A percentile compares a stretch with the other conserved stretches of the same genome.
Conservation (phyloP, 2,888 invertebrate genomes). For the Gryllus longicercus region DNA sequence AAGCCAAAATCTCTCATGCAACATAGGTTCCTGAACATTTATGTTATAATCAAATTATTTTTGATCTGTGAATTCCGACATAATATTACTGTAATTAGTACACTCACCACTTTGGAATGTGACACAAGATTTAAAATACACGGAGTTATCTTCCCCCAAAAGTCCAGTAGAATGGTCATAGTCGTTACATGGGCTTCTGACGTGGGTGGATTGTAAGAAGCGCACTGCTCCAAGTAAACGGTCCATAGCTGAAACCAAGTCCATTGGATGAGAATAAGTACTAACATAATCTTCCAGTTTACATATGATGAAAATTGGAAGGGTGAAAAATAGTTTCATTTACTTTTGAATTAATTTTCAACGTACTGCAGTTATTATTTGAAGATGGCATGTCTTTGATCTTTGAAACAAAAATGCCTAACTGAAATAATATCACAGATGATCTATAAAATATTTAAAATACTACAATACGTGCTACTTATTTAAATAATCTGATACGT, state of each 20-base stretch:
- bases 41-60: too few relatives aligned
- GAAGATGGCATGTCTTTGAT: too few relatives aligned
- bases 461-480: too few relatives aligned
- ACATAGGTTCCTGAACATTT: too few relatives aligned
- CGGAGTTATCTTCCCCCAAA: conserved; percentile 98
- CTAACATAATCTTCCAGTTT: too few relatives aligned
- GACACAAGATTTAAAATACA: conserved; percentile 88
- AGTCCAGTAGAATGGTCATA: conserved; percentile 85
- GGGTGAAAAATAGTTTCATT: background rate
- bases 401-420: too few relatives aligned
- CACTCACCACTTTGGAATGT: conserved; percentile 81
- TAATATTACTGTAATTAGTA: background rate
- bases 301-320: conserved; percentile 19
- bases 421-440: too few relatives aligned
- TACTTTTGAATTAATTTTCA: background rate
- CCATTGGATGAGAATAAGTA: background rate
- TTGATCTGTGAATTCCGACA: too few relatives aligned
- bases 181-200: conserved; percentile 70
- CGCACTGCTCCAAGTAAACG: conserved; percentile 89
- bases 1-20: too few relatives aligned
- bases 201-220: conserved; percentile 62
- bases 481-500: too few relatives aligned
- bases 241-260: conserved; percentile 76
- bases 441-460: too few relatives aligned
- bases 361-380: too few relatives aligned